phyloP scores from a whole-genome alignment of 2,113 vertebrate species.

The Bagarius yarrelli region DNA sequence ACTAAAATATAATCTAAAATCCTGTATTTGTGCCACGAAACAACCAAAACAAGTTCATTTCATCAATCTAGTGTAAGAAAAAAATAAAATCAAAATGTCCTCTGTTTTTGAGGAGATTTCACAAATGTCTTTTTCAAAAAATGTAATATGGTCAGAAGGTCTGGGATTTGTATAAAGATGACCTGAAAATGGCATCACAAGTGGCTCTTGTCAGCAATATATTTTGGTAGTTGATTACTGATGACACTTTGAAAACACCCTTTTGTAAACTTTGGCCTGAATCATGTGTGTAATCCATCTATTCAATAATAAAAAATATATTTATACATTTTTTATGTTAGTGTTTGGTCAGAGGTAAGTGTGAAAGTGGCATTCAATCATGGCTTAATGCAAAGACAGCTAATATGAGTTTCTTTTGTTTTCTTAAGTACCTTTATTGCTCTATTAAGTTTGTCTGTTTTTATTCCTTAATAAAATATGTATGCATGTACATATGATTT shows the following conservation, averaged over 20 bases:
- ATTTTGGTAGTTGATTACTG: constrained; percentile 34
- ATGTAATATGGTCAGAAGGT: constrained; percentile 25
- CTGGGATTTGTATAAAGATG: constrained; percentile 54
- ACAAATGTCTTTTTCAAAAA: background rate
- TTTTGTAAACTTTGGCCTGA: no score
- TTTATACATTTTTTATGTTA: no score
- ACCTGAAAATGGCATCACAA: constrained; percentile 56
- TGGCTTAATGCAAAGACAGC: no score
- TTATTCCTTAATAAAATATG: no score
- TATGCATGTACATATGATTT: no score
- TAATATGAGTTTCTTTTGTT: no score
- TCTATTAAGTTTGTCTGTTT: no score
- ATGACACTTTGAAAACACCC: background rate
- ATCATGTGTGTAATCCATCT: no score
- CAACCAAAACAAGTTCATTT: constrained; percentile 13
- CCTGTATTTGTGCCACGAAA: background rate
- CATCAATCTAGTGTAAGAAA: background rate
- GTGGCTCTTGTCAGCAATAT: constrained; percentile 55
- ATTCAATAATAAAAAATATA: no score
- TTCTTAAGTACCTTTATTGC: no score
- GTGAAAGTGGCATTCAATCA: no score
- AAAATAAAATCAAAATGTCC: background rate
- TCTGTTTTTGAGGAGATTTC: background rate
- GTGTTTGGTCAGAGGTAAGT: no score
- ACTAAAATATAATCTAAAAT: background rate